phyloP scores from a whole-genome alignment of 2,797 vertebrate species.

The Psittacula echo region DNA sequence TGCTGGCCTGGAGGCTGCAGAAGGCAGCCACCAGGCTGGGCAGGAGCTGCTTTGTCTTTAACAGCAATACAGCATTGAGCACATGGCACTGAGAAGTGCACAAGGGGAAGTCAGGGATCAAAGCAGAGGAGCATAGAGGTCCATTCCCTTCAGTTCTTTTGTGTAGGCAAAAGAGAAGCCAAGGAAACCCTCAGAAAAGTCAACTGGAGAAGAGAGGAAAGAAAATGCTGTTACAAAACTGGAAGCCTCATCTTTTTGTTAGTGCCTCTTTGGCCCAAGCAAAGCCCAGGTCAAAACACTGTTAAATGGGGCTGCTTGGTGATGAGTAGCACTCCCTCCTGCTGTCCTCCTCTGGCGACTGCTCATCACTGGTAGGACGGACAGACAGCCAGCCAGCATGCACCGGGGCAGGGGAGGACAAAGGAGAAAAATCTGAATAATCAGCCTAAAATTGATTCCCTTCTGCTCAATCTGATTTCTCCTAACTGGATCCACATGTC shows the following conservation, averaged over 20 bases:
- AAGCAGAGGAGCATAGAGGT: background rate
- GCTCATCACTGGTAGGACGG: background rate
- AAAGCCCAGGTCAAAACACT: background rate
- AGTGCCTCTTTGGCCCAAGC: background rate
- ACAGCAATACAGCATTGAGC: background rate
- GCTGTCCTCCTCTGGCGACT: background rate
- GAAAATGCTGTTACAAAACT: background rate
- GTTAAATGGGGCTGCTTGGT: background rate
- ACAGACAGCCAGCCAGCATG: background rate
- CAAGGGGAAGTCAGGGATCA: background rate
- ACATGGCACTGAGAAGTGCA: rapidly evolving
- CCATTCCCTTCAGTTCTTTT: background rate
- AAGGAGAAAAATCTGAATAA: slow-evolving; percentile 15
- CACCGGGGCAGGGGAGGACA: background rate
- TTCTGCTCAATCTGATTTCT: slow-evolving; percentile 26
- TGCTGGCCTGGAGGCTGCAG: background rate
- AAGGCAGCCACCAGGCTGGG: background rate
- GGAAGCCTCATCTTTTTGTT: background rate
- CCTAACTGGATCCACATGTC: slow-evolving; percentile 62
- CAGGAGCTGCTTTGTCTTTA: background rate
- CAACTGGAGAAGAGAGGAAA: background rate
- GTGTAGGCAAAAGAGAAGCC: background rate
- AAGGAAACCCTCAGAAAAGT: background rate
- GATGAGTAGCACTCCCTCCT: background rate
- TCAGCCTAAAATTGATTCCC: slow-evolving; percentile 37